These are phyloP conservation scores for Busseola fusca DNA, from an alignment of 2,888 invertebrate species.

Conservation along the genomic window DNA sequence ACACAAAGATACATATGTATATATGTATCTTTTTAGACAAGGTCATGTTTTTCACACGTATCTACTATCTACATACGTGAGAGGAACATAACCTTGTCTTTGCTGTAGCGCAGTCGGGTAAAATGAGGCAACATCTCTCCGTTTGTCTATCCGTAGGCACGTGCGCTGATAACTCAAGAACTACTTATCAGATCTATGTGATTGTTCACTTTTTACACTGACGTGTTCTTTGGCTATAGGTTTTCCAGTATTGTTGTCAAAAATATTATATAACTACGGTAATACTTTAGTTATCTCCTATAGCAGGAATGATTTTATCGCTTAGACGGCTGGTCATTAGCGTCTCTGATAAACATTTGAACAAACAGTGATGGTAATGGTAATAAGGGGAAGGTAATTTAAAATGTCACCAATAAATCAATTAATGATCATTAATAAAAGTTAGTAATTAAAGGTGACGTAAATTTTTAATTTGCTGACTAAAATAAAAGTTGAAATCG, in stretches of 20 bases:
- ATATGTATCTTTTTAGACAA: too few relatives aligned
- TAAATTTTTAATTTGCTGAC: background rate
- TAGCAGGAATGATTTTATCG: background rate
- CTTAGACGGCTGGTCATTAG: slow-evolving; percentile 9
- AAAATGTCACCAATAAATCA: background rate
- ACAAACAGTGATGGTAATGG: too few relatives aligned
- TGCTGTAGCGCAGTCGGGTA: background rate
- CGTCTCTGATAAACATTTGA: background rate
- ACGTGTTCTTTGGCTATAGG: background rate
- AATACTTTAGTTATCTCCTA: background rate
- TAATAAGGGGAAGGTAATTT: slow-evolving; percentile 14
- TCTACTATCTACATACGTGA: background rate
- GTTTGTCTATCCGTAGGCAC: background rate
- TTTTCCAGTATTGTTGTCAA: background rate
- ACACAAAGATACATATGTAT: background rate
- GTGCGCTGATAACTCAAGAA: background rate
- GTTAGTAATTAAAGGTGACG: background rate
- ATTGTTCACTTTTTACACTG: background rate
- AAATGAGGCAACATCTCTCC: background rate
- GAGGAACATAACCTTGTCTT: background rate
- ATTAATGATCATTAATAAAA: background rate
- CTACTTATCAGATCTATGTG: background rate
- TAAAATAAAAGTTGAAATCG: background rate
- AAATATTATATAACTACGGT: background rate
- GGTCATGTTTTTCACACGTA: too few relatives aligned